These are phyloP conservation scores for Mastigias papua DNA, from an alignment of 30 jellyfish, hydroid and myxozoan genomes.

Conservation along the genomic window DNA sequence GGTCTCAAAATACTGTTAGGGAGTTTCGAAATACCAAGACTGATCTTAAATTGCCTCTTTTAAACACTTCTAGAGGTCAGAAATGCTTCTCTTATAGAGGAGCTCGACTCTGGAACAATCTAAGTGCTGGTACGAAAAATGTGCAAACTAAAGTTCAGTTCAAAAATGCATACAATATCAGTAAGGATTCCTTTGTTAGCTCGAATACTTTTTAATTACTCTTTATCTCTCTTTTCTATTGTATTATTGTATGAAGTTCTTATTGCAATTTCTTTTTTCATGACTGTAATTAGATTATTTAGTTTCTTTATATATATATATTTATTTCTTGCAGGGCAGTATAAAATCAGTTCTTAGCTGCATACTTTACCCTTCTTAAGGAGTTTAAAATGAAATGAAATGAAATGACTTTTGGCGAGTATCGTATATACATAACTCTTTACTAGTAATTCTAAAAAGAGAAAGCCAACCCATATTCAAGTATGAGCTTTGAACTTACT, in stretches of 20 bases:
- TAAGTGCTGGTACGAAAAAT: background rate
- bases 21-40: background rate
- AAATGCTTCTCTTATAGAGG: background rate
- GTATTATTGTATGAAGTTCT: background rate
- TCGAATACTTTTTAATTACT: background rate
- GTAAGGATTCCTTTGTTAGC: background rate
- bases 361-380: background rate
- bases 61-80: background rate
- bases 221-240: background rate
- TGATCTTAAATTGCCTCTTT: background rate
- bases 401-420: no score
- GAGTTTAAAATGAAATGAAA: background rate
- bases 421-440: no score
- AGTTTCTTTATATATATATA: background rate
- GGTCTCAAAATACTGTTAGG: background rate
- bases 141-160: background rate
- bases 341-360: background rate
- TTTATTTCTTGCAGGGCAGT: no score
- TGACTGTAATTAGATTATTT: background rate
- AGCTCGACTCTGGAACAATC: background rate
- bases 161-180: background rate
- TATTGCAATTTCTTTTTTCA: background rate
- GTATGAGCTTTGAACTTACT: no score
- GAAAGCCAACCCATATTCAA: no score
- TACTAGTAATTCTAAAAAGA: no score